Evolutionary conservation across 1,140 invertebrate species (phyloP).

Genomic region (Xylocopa sonorina): DNA sequence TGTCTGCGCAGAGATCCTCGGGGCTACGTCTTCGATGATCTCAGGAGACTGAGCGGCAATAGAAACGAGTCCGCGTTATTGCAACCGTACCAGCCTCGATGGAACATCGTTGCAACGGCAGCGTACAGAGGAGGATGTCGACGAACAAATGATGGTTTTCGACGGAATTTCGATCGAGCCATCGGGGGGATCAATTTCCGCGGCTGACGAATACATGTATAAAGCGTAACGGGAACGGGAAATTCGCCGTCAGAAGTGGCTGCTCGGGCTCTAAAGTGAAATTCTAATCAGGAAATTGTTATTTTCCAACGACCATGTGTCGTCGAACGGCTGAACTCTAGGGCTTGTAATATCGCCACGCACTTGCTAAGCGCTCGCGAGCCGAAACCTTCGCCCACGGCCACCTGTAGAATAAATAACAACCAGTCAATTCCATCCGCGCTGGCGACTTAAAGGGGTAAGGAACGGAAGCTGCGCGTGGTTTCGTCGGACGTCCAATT

Average conservation of each 20-base stretch:
- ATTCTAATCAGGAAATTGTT: conserved; percentile 18
- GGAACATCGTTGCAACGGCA: too few species aligned
- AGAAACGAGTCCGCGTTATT: not conserved
- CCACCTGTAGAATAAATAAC: conserved; percentile 71
- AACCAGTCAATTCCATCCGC: conserved; percentile 49
- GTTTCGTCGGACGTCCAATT: not conserved
- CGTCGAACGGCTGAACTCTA: not conserved
- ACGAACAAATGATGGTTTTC: not conserved
- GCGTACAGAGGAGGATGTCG: not conserved
- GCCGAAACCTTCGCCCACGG: conserved; percentile 33
- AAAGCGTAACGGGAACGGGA: not conserved
- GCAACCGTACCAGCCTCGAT: not conserved
- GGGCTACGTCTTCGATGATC: not conserved
- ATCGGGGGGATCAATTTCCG: conserved; percentile 17
- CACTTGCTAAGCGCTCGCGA: conserved; percentile 2
- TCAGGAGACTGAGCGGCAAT: not conserved
- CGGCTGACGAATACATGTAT: not conserved
- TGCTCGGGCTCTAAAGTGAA: not conserved
- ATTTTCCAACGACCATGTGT: not conserved
- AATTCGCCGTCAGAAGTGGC: not conserved
- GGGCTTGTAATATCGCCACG: conserved; percentile 21
- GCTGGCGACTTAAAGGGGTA: not conserved
- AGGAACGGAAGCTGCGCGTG: not conserved
- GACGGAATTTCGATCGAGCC: not conserved
- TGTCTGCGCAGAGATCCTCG: not conserved